Evolutionary conservation across 2,888 invertebrate genomes (phyloP).

Genomic region (Spisula solida): DNA sequence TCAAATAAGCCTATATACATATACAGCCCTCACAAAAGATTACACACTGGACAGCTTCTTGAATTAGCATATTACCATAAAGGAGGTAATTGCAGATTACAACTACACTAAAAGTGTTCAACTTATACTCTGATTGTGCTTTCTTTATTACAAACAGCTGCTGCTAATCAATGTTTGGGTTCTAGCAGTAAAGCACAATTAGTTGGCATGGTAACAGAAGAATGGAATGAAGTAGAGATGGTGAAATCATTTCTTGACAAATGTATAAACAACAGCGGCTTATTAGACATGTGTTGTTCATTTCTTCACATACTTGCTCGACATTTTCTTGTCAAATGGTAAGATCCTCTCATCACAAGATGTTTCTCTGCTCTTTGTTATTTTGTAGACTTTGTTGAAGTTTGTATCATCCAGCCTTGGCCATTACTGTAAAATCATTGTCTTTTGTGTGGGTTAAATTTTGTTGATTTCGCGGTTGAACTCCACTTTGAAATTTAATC

Average conservation of each 20-base stretch:
- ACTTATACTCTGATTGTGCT: background rate
- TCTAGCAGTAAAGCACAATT: background rate
- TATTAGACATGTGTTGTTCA: conserved; percentile 79
- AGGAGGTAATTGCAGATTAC: too few relatives aligned
- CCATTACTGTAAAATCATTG: too few relatives aligned
- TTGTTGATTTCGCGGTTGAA: too few relatives aligned
- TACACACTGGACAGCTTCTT: too few relatives aligned
- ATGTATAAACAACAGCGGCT: conserved; percentile 81
- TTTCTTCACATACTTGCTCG: conserved; percentile 51
- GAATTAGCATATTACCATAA: too few relatives aligned
- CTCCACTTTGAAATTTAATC: too few relatives aligned
- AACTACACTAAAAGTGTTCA: too few relatives aligned
- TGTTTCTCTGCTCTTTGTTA: too few relatives aligned
- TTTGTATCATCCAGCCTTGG: too few relatives aligned
- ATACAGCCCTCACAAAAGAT: too few relatives aligned
- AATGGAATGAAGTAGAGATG: conserved; percentile 74
- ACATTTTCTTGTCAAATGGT: conserved; percentile 64
- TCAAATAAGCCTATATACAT: background rate
- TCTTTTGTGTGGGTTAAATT: too few relatives aligned
- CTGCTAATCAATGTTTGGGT: background rate
- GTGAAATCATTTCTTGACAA: conserved; percentile 78
- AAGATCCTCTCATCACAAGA: background rate
- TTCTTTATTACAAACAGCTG: background rate
- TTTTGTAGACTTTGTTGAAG: too few relatives aligned
- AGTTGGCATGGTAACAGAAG: conserved; percentile 61